Conservation (phyloP, 2,888 invertebrate species). For the Therioaphis trifolii region DNA sequence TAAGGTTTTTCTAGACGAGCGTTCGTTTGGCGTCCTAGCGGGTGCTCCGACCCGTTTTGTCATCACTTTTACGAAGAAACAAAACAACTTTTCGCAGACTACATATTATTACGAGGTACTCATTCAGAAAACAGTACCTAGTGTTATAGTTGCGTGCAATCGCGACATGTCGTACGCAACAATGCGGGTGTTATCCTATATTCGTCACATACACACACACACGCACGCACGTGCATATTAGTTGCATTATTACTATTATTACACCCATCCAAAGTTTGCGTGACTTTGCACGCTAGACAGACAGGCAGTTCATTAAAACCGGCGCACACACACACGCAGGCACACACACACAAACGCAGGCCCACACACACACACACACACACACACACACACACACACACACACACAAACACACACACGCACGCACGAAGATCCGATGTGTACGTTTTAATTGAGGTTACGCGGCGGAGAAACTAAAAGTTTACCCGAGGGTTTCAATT, state of each 20-base stretch:
- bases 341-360: too few relatives aligned
- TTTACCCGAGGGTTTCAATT: neutral
- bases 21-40: too few relatives aligned
- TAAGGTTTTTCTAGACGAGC: too few relatives aligned
- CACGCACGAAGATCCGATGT: neutral
- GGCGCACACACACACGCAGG: neutral
- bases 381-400: too few relatives aligned
- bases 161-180: neutral
- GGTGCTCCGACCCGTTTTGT: too few relatives aligned
- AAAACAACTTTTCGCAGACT: too few relatives aligned
- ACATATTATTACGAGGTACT: too few relatives aligned
- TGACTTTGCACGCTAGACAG: slow-evolving; percentile 16
- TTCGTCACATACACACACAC: too few relatives aligned
- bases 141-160: neutral
- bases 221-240: too few relatives aligned
- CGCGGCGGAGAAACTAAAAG: neutral
- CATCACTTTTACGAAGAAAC: too few relatives aligned
- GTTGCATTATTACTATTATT: slow-evolving; percentile 2
- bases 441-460: slow-evolving; percentile 27
- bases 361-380: too few relatives aligned
- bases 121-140: neutral
- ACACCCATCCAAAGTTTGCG: slow-evolving; percentile 11
- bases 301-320: slow-evolving; percentile 33
- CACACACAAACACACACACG: too few relatives aligned
- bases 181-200: neutral